A percentile compares a stretch with the other conserved stretches of the same genome.
These are phyloP conservation scores for Lochmaea capreae DNA, from an alignment of 2,888 invertebrate genomes.

Conservation along the genomic window DNA sequence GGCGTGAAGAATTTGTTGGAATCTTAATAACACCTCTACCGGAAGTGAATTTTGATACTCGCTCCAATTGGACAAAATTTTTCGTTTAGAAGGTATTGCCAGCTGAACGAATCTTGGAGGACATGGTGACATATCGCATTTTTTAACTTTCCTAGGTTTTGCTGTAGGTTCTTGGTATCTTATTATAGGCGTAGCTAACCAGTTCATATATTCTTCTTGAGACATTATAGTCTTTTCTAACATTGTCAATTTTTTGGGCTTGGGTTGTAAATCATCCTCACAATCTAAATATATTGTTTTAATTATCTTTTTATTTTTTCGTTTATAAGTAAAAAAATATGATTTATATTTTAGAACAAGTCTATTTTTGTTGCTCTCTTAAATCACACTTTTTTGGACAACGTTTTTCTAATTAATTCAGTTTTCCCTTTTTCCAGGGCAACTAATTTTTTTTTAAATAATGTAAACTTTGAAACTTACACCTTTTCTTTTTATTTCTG, in stretches of 20 bases:
- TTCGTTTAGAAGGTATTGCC: slow-evolving; percentile 55
- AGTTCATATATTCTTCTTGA: slow-evolving; percentile 54
- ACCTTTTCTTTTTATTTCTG: slow-evolving; percentile 34
- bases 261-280: slow-evolving; percentile 16
- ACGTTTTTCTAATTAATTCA: no score
- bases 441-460: no score
- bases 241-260: slow-evolving; percentile 43
- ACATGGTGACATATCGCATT: slow-evolving; percentile 53
- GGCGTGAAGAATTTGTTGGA: slow-evolving; percentile 57
- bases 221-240: slow-evolving; percentile 51
- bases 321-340: no score
- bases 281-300: background rate
- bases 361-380: no score
- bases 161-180: slow-evolving; percentile 40
- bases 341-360: no score
- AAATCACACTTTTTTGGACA: no score
- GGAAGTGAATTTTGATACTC: slow-evolving; percentile 52
- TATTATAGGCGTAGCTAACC: slow-evolving; percentile 51
- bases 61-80: slow-evolving; percentile 57
- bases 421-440: no score
- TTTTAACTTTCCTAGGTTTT: slow-evolving; percentile 38
- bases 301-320: background rate
- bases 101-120: slow-evolving; percentile 58
- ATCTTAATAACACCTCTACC: slow-evolving; percentile 52
- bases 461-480: background rate